Base-by-base conservation (phyloP, 2,113 vertebrate species). In the Zosterops lateralis region DNA sequence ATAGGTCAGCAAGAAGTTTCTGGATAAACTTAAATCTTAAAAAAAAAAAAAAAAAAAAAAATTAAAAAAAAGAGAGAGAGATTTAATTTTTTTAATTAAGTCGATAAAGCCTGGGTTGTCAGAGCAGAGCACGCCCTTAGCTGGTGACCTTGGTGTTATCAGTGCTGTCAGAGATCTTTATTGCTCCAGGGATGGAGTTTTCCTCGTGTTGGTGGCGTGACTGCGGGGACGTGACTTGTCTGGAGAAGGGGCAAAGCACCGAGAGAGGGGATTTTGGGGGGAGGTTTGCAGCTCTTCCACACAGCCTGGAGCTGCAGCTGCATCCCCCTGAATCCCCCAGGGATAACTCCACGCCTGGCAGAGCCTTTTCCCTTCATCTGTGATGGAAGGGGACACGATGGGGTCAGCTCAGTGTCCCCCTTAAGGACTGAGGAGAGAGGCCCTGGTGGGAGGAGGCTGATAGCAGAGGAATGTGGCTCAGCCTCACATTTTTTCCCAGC, bases 131-230 rank as follows among this genome's bases (percentile, higher is more conserved):
- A 0, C 21, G 48, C 51, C 79, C 77, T 92, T 86, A 71, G n/a
- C 92, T 48, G 56, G 74, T 91, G 96, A 86, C 94, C 86, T 96
- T 78, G 25, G 82, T 48, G 62, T 93, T 77, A 61, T 80, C 93
- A 71, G 77, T 8, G 32, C 58, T 32, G 13, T 68, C 28, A n/a
- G 83, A 79, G 87, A 92, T 85, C 68, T 79, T 93, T 84, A 64
- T 66, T 93, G 89, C 62, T 91, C 78, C 42, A 32, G 60, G 79
- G 51, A 87, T 79, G 72, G 77, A 91, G 82, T 51, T 96, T 91
- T 77, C 57, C 84, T 90, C 4, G 15, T 29, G 60, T 45, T n/a
- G 44, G 44, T 91, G 75, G 26, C 1, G 3, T 90, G 92, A 64
- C 90, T 61, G 71, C 66, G 62, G 28, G 6, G 19, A 68, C 6